Evolutionary conservation across 2,797 vertebrate species (phyloP), one percentile per base, ranked within the genome.

Genomic region (Meda fulgida): DNA sequence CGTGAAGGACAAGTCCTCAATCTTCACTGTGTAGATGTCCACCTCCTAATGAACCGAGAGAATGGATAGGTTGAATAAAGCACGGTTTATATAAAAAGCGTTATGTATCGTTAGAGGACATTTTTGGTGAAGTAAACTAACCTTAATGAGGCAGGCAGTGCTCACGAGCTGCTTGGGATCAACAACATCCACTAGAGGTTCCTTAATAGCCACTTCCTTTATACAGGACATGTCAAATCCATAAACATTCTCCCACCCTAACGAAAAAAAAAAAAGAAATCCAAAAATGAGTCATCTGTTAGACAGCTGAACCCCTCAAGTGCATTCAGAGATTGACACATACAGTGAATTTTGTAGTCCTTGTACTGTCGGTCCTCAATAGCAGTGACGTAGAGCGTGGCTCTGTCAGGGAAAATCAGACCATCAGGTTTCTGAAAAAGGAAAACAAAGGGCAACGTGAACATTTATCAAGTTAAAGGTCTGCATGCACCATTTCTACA

Each of bases 261-360:
- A 72, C 63, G 76, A 53, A 63, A 60, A 38, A 9, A 58, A 55
- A 10, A 2, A 63, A 29, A 7, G 0, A 31, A 18, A 18, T 18
- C 3, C 7, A 31, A 31, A 26, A 1, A 60, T 2, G 4, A 26
- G 2, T n/a, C 26, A 19, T 31, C 19, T 34, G 7, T 66, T 19
- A 70, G 10, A 58, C 0, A 13, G 10, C 23, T 23, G 7, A 53
- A 79, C n/a, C 0, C 3, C 26, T 51, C 3, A 43, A 48, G 10
- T 34, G 29, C 14, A 48, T 6, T 70, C 38, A 26, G n/a, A 43
- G 21, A 78, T 2, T 9, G 9, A 8, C 14, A 8, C 14, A 95
- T 91, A 98, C 97, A 98, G 95, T 98, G 97, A 90, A 98, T 98
- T 89, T 98, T 98, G 92, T 98, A 98, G 93, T 98, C 97, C 93